Evolutionary conservation across 2,888 invertebrate genomes (phyloP).

Genomic region (Pyrochroa serraticornis): DNA sequence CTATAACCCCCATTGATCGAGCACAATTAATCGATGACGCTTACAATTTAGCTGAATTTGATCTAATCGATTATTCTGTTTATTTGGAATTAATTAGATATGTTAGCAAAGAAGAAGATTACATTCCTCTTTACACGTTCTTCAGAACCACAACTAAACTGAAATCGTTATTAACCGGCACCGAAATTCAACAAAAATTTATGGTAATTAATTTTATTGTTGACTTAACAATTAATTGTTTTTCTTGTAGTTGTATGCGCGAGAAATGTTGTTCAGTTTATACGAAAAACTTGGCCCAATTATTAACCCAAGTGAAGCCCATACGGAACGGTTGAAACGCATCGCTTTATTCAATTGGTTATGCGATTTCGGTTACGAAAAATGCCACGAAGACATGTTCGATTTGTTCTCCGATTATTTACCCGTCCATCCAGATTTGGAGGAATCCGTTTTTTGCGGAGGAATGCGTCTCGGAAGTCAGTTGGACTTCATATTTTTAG

Average conservation of each 20-base stretch:
- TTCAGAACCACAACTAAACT: slow-evolving; percentile 40
- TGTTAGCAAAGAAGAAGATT: slow-evolving; percentile 64
- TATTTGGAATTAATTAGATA: slow-evolving; percentile 67
- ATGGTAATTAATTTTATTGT: slow-evolving; percentile 20
- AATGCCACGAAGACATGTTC: slow-evolving; percentile 62
- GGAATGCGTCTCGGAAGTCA: slow-evolving; percentile 67
- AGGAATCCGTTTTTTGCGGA: slow-evolving; percentile 74
- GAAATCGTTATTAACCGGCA: slow-evolving; percentile 27
- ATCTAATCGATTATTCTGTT: slow-evolving; percentile 60
- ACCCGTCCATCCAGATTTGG: slow-evolving; percentile 66
- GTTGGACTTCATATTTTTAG: slow-evolving; percentile 69
- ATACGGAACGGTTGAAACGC: slow-evolving; percentile 65
- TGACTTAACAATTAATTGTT: neutral
- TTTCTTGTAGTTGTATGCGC: slow-evolving; percentile 16
- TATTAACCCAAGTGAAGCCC: slow-evolving; percentile 34
- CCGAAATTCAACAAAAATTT: slow-evolving; percentile 27
- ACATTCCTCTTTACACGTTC: slow-evolving; percentile 67
- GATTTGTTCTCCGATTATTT: slow-evolving; percentile 55
- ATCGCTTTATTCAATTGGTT: slow-evolving; percentile 66
- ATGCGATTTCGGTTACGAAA: slow-evolving; percentile 65
- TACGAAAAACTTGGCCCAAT: slow-evolving; percentile 18
- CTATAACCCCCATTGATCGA: slow-evolving; percentile 68
- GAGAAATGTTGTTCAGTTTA: slow-evolving; percentile 1
- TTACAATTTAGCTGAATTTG: slow-evolving; percentile 66
- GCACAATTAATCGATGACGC: slow-evolving; percentile 79